phyloP scores from a whole-genome alignment of 1,140 invertebrate genomes.

The Ceratoteleas bidentatus region DNA sequence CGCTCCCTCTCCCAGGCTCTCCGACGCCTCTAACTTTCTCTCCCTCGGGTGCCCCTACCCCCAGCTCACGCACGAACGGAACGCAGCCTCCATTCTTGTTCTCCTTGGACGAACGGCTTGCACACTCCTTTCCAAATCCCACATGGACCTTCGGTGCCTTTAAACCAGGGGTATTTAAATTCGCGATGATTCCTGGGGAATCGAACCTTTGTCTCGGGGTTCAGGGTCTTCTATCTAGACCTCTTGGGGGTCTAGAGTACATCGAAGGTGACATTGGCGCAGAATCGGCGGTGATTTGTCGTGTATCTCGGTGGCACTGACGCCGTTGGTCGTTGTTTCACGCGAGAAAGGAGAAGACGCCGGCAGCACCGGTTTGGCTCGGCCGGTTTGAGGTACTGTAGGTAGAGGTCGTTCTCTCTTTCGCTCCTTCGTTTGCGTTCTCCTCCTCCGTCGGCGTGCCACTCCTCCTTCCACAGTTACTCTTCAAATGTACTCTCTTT shows the following conservation, averaged over 20 bases:
- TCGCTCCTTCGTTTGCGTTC: conserved; percentile 24
- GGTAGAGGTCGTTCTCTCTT: conserved; percentile 68
- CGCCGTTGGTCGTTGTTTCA: conserved; percentile 36
- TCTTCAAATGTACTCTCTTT: too few relatives aligned
- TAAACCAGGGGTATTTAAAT: too few relatives aligned
- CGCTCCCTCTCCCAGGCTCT: background rate
- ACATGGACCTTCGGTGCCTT: background rate
- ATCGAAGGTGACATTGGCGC: conserved; percentile 28
- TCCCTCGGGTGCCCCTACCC: conserved; percentile 27
- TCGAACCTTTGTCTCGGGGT: background rate
- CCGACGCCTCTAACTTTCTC: too few relatives aligned
- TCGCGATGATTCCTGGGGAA: background rate
- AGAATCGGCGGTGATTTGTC: conserved; percentile 33
- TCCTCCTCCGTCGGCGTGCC: conserved; percentile 7
- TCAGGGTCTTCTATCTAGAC: too few relatives aligned
- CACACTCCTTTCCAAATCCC: conserved; percentile 35
- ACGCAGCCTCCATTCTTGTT: conserved; percentile 66
- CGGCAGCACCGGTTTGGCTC: conserved; percentile 64
- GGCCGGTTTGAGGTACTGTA: conserved; percentile 66
- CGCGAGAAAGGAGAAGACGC: conserved; percentile 42
- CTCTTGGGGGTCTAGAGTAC: too few relatives aligned
- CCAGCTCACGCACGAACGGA: conserved; percentile 49
- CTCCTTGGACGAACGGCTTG: conserved; percentile 57
- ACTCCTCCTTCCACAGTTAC: conserved; percentile 14
- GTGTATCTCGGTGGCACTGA: conserved; percentile 30